These are phyloP conservation scores for Nasonia giraulti DNA, from an alignment of 1,140 invertebrate species.

Conservation along the genomic window DNA sequence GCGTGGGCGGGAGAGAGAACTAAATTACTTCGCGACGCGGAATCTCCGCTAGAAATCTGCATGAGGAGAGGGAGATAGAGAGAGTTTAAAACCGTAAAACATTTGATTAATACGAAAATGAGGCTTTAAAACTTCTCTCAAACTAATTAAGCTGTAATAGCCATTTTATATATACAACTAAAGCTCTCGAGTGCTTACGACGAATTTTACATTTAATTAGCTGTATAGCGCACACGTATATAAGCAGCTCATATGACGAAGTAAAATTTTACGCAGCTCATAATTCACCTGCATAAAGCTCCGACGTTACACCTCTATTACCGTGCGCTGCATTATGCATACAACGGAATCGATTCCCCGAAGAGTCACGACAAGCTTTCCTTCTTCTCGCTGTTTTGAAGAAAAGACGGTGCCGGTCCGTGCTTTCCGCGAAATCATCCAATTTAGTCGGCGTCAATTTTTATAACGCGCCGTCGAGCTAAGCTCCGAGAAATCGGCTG, in stretches of 20 bases:
- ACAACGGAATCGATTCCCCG: not conserved
- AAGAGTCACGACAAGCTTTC: not conserved
- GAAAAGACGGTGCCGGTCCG: not conserved
- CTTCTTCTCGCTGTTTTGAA: not conserved
- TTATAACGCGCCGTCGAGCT: not conserved
- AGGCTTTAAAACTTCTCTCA: not conserved
- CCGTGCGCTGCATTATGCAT: not conserved
- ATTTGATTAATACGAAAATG: not conserved
- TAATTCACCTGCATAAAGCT: not conserved
- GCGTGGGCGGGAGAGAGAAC: not conserved
- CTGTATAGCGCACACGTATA: too few relatives aligned
- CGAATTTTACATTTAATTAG: not conserved
- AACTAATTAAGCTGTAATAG: not conserved
- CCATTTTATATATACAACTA: not conserved
- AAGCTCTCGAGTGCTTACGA: not conserved
- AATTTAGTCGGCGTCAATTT: slow-evolving; percentile 46
- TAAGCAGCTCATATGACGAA: too few relatives aligned
- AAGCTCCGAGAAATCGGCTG: too few relatives aligned
- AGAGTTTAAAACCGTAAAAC: not conserved
- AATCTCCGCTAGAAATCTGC: not conserved
- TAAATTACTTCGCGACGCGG: not conserved
- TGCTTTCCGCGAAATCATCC: slow-evolving; percentile 52
- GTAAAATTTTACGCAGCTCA: too few relatives aligned
- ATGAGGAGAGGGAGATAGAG: not conserved
- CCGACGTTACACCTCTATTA: not conserved